Percentiles rank a stretch among this genome's conserved stretches.
phyloP scores from a whole-genome alignment of 2,888 invertebrate species.

The Sacculina carcini region DNA sequence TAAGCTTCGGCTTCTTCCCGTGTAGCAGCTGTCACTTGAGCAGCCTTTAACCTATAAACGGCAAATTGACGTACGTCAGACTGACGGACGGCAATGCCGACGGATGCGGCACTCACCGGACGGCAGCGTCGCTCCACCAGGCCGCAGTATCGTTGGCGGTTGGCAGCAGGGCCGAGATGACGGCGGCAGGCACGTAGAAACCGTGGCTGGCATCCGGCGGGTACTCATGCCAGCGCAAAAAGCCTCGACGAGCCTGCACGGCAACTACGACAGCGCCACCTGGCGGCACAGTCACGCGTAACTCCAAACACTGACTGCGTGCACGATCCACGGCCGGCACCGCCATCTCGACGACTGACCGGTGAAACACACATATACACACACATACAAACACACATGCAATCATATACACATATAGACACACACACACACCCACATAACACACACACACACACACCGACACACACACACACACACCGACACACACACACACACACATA shows the following conservation, averaged over 20 bases:
- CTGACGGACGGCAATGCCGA: not conserved
- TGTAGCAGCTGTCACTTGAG: too few species aligned
- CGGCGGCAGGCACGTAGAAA: conserved; percentile 73
- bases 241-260: conserved; percentile 78
- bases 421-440: too few species aligned
- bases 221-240: conserved; percentile 94
- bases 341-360: conserved; percentile 5
- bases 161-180: conserved; percentile 50
- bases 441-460: too few species aligned
- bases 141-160: conserved; percentile 24
- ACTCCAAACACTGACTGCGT: conserved; percentile 63
- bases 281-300: conserved; percentile 49
- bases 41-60: too few species aligned
- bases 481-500: too few species aligned
- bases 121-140: not conserved
- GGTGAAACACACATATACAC: not conserved
- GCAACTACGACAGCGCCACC: conserved; percentile 46
- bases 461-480: too few species aligned
- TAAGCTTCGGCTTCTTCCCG: too few species aligned
- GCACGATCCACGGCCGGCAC: conserved; percentile 54
- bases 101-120: not conserved
- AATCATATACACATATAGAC: too few species aligned
- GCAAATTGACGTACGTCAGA: too few species aligned
- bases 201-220: conserved; percentile 99
- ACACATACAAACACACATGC: too few species aligned